These are phyloP conservation scores for Malacoctenus gilli DNA, from an alignment of 2,797 vertebrate genomes.

Conservation along the genomic window DNA sequence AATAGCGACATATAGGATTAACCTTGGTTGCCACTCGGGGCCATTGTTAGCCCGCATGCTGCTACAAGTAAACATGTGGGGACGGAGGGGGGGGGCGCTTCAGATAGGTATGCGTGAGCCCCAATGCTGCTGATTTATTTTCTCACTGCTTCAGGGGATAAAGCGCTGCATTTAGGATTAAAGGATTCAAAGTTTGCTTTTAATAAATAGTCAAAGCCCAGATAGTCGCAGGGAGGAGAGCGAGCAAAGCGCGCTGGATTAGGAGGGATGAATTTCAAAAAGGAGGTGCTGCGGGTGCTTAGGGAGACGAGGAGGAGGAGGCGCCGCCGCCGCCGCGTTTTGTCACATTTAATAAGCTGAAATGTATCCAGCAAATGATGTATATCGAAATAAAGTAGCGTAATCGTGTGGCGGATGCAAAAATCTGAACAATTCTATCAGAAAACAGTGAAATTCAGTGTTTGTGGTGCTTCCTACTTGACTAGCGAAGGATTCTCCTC, in stretches of 20 bases:
- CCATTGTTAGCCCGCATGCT: slow-evolving; percentile 76
- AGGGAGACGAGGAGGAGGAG: slow-evolving; percentile 25
- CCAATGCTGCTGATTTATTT: slow-evolving; percentile 79
- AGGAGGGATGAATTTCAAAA: slow-evolving; percentile 63
- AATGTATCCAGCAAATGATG: no score
- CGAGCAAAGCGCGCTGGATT: slow-evolving; percentile 66
- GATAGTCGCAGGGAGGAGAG: slow-evolving; percentile 45
- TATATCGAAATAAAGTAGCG: no score
- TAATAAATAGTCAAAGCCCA: slow-evolving; percentile 73
- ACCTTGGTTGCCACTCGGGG: slow-evolving; percentile 83
- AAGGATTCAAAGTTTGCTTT: slow-evolving; percentile 79
- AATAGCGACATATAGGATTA: slow-evolving; percentile 87
- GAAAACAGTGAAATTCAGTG: no score
- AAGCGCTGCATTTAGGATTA: slow-evolving; percentile 81
- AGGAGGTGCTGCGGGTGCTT: slow-evolving; percentile 49
- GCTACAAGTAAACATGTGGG: slow-evolving; percentile 65
- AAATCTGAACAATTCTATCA: no score
- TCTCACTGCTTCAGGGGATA: slow-evolving; percentile 70
- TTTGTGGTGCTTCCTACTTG: no score
- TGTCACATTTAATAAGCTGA: no score
- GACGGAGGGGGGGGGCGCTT: background rate
- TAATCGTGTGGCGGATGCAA: no score
- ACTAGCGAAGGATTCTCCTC: no score
- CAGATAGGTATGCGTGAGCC: slow-evolving; percentile 23
- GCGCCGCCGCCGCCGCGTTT: no score